Conservation (phyloP, 1,140 invertebrate species). For the Lethrus apterus region DNA sequence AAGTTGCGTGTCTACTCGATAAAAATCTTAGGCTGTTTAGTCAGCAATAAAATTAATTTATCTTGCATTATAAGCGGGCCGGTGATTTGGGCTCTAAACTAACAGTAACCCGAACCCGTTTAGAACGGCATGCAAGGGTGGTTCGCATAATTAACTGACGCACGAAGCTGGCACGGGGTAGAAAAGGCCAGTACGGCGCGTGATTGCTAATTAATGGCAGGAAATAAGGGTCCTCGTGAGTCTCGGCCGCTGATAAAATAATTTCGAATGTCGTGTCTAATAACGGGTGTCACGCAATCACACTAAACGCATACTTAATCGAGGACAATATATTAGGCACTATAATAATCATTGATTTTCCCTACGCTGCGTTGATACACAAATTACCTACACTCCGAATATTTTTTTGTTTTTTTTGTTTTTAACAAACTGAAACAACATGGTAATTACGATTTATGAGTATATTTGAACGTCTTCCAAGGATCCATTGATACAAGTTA, state of each 20-base stretch:
- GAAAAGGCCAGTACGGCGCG: constrained; percentile 38
- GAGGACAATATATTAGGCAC: constrained; percentile 10
- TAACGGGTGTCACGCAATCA: constrained; percentile 27
- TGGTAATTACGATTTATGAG: too few species aligned
- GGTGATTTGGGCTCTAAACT: constrained; percentile 30
- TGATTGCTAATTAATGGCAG: constrained; percentile 42
- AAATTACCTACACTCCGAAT: too few species aligned
- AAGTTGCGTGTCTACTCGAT: constrained; percentile 36
- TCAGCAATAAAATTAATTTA: constrained; percentile 44
- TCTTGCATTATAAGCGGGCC: constrained; percentile 35
- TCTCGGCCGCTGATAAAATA: constrained; percentile 41
- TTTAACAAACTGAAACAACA: too few species aligned
- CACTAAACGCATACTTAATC: constrained; percentile 17
- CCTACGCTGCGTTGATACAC: too few species aligned
- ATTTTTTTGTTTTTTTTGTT: too few species aligned
- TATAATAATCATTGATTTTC: background rate
- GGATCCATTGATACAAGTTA: too few species aligned
- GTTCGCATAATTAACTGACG: constrained; percentile 39
- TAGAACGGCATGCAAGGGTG: constrained; percentile 31
- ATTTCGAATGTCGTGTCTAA: constrained; percentile 42
- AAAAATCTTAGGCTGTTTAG: constrained; percentile 42
- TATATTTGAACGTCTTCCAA: too few species aligned
- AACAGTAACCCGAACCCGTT: constrained; percentile 18
- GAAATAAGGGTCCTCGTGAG: constrained; percentile 42
- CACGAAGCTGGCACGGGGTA: constrained; percentile 40